A percentile compares a stretch with the other conserved stretches of the same genome.
phyloP scores from a whole-genome alignment of 2,888 invertebrate genomes.

The Drosophila mimetica region DNA sequence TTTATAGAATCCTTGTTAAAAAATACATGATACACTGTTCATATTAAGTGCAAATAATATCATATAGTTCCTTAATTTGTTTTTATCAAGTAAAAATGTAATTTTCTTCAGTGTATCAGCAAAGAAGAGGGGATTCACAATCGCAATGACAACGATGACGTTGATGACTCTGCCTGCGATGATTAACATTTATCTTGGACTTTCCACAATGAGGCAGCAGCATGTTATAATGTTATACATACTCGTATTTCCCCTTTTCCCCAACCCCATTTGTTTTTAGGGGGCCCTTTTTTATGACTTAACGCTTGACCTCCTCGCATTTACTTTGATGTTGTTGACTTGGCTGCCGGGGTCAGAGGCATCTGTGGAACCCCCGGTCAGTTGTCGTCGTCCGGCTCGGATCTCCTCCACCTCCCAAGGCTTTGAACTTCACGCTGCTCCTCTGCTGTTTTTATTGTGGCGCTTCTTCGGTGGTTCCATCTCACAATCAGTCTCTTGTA shows the following conservation, averaged over 20 bases:
- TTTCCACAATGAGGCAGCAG: constrained; percentile 49
- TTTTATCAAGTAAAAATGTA: neutral
- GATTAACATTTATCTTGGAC: constrained; percentile 67
- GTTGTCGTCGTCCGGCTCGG: constrained; percentile 28
- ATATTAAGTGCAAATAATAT: neutral
- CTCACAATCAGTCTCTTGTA: constrained; percentile 49
- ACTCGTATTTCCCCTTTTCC: constrained; percentile 13
- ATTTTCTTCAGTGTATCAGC: constrained; percentile 48
- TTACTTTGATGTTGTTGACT: constrained; percentile 74
- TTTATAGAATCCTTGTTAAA: neutral
- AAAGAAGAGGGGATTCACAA: constrained; percentile 15
- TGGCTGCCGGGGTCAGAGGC: constrained; percentile 65
- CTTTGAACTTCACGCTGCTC: constrained; percentile 72
- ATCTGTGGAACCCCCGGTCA: constrained; percentile 34
- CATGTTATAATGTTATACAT: constrained; percentile 26
- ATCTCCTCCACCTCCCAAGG: constrained; percentile 45
- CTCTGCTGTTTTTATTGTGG: constrained; percentile 42
- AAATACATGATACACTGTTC: neutral
- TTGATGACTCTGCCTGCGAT: constrained; percentile 46
- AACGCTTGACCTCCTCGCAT: constrained; percentile 74
- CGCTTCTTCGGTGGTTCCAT: constrained; percentile 45
- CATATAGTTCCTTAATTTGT: neutral
- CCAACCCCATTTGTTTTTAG: constrained; percentile 14
- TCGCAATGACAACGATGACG: constrained; percentile 59
- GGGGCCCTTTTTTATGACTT: constrained; percentile 63